Evolutionary conservation across 2,113 vertebrate species (phyloP).

Genomic region (Pomatostomus ruficeps): DNA sequence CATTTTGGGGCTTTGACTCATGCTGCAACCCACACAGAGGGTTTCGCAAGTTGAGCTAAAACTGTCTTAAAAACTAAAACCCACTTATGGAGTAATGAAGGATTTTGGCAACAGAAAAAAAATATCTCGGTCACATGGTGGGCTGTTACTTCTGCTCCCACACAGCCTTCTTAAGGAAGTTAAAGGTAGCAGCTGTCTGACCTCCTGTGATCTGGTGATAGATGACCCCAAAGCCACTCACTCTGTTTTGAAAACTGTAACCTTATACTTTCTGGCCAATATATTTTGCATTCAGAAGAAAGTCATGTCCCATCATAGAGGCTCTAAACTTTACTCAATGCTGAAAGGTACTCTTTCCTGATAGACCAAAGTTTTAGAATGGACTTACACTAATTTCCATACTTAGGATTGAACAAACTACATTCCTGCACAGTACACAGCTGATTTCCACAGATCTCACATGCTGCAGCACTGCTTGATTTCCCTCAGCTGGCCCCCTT

Average conservation of each 20-base stretch:
- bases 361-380: neutral
- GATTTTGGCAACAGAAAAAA: neutral
- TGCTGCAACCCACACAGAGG: conserved; percentile 25
- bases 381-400: neutral
- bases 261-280: neutral
- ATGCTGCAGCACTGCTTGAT: neutral
- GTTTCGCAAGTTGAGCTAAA: neutral
- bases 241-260: neutral
- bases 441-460: neutral
- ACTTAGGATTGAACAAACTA: neutral
- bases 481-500: neutral
- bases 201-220: neutral
- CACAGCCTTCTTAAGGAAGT: neutral
- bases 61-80: conserved; percentile 17
- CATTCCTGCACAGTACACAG: neutral
- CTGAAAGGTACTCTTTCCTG: neutral
- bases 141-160: neutral
- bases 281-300: neutral
- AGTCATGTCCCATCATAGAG: neutral
- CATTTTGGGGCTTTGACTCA: conserved; percentile 56
- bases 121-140: neutral
- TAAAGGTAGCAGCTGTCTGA: neutral
- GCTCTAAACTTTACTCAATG: neutral
- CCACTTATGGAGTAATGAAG: neutral
- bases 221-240: neutral